These are phyloP conservation scores for Chionodraco myersi DNA, from an alignment of 2,113 vertebrate species.

Conservation along the genomic window DNA sequence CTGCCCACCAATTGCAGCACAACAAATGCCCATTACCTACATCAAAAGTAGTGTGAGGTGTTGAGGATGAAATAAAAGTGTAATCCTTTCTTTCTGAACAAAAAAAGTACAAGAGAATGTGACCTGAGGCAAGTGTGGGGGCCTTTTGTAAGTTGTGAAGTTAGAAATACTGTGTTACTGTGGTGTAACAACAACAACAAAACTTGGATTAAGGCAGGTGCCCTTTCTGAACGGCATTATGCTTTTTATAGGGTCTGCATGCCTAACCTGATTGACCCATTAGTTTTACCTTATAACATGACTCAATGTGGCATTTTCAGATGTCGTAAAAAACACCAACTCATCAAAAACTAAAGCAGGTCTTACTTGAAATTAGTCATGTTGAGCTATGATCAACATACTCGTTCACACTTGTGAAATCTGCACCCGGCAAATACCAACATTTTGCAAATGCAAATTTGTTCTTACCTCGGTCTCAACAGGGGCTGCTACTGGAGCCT, in stretches of 20 bases:
- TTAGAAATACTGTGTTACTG: constrained; percentile 9
- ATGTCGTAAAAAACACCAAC: too few relatives aligned
- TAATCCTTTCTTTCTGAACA: neutral
- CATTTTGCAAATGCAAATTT: neutral
- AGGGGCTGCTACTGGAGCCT: constrained; percentile 31
- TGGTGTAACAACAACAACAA: neutral
- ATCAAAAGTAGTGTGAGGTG: neutral
- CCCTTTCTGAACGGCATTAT: neutral
- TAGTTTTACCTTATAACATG: neutral
- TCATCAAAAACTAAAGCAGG: too few relatives aligned
- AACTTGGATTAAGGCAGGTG: too few relatives aligned
- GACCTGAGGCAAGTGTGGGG: neutral
- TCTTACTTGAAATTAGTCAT: too few relatives aligned
- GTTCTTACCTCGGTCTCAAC: constrained; percentile 62
- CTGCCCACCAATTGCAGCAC: too few relatives aligned
- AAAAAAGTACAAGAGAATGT: neutral
- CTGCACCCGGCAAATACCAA: too few relatives aligned
- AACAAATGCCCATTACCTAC: neutral
- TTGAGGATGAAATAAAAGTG: too few relatives aligned
- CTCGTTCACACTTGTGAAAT: too few relatives aligned
- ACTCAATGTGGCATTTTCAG: too few relatives aligned
- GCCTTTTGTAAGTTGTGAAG: constrained; percentile 15
- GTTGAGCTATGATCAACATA: too few relatives aligned
- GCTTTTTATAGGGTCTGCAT: neutral
- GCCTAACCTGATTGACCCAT: neutral